These are phyloP conservation scores for Zosterops japonicus DNA, from an alignment of 2,113 vertebrate genomes.

Conservation along the genomic window DNA sequence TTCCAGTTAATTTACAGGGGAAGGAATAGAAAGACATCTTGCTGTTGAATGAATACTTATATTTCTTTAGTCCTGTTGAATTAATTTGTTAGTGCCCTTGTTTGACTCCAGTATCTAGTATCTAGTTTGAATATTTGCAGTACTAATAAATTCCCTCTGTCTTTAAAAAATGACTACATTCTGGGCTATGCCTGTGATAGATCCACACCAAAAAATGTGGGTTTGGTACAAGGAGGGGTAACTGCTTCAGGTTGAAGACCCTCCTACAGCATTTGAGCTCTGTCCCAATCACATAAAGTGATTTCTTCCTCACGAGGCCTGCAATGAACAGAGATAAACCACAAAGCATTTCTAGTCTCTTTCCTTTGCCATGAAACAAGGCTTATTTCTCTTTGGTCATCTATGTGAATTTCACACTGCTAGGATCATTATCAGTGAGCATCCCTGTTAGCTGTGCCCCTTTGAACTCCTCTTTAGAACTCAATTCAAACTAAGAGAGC, in stretches of 20 bases:
- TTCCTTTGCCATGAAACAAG: neutral
- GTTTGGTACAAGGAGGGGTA: neutral
- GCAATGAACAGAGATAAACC: neutral
- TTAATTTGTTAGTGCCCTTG: neutral
- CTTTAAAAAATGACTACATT: neutral
- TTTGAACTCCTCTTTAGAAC: neutral
- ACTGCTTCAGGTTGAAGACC: neutral
- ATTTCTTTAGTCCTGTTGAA: neutral
- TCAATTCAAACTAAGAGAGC: neutral
- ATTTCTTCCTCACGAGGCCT: neutral
- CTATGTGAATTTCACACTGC: neutral
- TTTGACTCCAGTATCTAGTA: too few relatives aligned
- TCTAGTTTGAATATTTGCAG: neutral
- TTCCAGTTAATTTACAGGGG: neutral
- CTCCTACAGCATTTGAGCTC: neutral
- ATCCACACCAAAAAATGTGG: neutral
- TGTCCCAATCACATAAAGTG: accelerated
- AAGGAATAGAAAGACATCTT: neutral
- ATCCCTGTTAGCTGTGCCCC: neutral
- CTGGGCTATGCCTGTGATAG: neutral
- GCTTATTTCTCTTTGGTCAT: neutral
- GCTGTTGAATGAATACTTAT: neutral
- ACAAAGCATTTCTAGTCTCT: neutral
- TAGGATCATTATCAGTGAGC: neutral
- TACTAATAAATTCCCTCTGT: neutral